phyloP scores from a whole-genome alignment of 1,140 invertebrate genomes.

The Drosophila nasuta region DNA sequence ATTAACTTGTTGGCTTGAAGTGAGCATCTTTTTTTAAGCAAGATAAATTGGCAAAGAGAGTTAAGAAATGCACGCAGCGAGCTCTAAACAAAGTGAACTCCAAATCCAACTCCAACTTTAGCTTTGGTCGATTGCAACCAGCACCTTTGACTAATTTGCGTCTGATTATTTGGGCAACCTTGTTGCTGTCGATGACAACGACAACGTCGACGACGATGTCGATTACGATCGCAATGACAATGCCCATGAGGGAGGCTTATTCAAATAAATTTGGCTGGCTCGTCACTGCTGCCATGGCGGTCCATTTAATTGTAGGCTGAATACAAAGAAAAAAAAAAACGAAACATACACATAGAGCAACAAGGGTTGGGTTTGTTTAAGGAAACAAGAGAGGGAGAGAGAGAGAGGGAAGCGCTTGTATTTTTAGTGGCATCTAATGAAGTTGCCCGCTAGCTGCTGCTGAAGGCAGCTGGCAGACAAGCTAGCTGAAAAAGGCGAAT shows the following conservation, averaged over 20 bases:
- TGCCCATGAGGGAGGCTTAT: slow-evolving; percentile 23
- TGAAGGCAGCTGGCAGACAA: slow-evolving; percentile 17
- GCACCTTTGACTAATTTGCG: slow-evolving; percentile 70
- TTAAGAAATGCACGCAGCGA: background rate
- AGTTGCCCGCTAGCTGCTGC: slow-evolving; percentile 55
- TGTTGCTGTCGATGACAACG: background rate
- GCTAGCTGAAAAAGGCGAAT: slow-evolving; percentile 55
- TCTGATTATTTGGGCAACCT: slow-evolving; percentile 49
- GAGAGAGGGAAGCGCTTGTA: slow-evolving; percentile 18
- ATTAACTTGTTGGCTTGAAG: background rate
- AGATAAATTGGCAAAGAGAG: background rate
- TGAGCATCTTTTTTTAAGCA: background rate
- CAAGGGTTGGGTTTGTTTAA: background rate
- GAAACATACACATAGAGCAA: background rate
- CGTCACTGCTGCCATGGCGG: slow-evolving; percentile 41
- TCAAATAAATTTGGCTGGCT: slow-evolving; percentile 58
- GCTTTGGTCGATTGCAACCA: slow-evolving; percentile 19
- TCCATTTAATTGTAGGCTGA: slow-evolving; percentile 65
- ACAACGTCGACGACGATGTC: background rate
- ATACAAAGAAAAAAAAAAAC: slow-evolving; percentile 13
- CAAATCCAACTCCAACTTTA: background rate
- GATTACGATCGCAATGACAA: slow-evolving; percentile 6
- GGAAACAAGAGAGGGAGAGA: no score
- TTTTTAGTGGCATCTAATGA: slow-evolving; percentile 75
- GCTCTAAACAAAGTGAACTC: slow-evolving; percentile 3